Evolutionary conservation across 2,888 invertebrate genomes (phyloP), one percentile per base, ranked within the genome.

Genomic region (Nycteola revayana): DNA sequence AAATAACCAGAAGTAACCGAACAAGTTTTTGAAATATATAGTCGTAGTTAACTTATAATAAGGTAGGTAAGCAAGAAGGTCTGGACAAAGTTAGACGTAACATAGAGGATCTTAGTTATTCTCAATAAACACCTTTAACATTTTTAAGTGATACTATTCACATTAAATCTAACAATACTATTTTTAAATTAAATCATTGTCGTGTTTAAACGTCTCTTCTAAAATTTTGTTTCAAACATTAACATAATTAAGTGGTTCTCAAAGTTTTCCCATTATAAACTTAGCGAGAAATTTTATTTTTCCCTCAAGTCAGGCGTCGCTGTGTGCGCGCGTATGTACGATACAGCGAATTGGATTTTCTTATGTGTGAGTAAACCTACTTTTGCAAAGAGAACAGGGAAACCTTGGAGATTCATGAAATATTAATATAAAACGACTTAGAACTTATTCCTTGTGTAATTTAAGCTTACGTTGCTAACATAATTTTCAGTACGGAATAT

Each of bases 261-360:
- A 86, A 88, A 88, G 87, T 88, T 88, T 88, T 88, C 88, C 88
- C 88, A 88, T 88, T 88, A 88, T 87, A 87, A 88, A 88, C 88
- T 88, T 88, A 87, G 87, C 82, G 85, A 88, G 87, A 87, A 88
- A 87, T 88, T 88, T 88, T 88, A 88, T 88, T 88, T 88, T 88
- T 87, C 88, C 88, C 88, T 86, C 87, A 86, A 87, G 88, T 87
- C 85, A 85, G 64, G 67, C 75, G 75, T 68, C 59, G 48, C 55
- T 71, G 88, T 88, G 88, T 86, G 87, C 80, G 83, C 63, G 71
- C 71, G 80, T 87, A 62, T 71, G 65, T 52, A 87, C 87, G 70
- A 65, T 64, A 64, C 76, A 71, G 85, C 84, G 86, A 87, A 87
- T 88, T 87, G 88, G 87, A 87, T 88, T 87, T 87, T 73, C 75